These are phyloP conservation scores for Sitta carolinensis DNA, from an alignment of 2,797 vertebrate species.

Conservation along the genomic window DNA sequence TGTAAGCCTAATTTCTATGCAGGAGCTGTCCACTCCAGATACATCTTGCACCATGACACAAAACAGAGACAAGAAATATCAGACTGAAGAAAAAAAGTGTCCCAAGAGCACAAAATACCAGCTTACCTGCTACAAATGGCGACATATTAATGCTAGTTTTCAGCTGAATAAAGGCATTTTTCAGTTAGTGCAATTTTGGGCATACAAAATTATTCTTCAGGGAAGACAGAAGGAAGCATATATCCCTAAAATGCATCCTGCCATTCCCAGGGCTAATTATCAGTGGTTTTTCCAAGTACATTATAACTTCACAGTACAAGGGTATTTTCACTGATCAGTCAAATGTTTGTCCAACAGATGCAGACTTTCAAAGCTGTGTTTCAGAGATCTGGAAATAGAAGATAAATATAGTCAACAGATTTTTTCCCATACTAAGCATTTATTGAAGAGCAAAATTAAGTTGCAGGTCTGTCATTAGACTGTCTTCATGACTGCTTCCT, in stretches of 20 bases:
- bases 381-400: neutral
- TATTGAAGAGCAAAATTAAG: neutral
- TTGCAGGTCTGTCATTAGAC: neutral
- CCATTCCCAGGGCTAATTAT: neutral
- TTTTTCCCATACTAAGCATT: neutral
- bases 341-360: neutral
- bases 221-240: neutral
- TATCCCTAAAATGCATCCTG: neutral
- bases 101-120: neutral
- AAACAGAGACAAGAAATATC: neutral
- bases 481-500: neutral
- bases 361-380: neutral
- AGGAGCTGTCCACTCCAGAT: fast-evolving
- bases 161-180: neutral
- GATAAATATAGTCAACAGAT: neutral
- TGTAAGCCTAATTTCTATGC: neutral
- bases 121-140: neutral
- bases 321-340: neutral
- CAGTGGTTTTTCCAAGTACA: neutral
- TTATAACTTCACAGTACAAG: neutral
- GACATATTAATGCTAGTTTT: neutral
- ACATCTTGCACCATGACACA: neutral
- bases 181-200: neutral
- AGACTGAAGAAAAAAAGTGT: neutral
- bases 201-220: neutral